Evolutionary conservation across 1,140 invertebrate genomes (phyloP).

Genomic region (Leptinotarsa texana): DNA sequence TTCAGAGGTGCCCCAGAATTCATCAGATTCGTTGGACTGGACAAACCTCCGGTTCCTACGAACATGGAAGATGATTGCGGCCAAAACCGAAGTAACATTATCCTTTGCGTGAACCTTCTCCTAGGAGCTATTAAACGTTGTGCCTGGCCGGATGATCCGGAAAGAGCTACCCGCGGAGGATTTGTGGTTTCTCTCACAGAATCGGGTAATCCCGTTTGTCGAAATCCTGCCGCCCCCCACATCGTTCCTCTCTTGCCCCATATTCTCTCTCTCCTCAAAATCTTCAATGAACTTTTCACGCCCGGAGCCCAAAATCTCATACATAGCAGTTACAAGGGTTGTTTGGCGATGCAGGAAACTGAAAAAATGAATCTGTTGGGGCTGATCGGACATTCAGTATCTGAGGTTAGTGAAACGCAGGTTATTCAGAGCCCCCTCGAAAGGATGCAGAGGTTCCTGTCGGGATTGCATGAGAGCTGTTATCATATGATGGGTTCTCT

Average conservation of each 20-base stretch:
- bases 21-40: slow-evolving; percentile 73
- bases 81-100: slow-evolving; percentile 64
- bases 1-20: slow-evolving; percentile 69
- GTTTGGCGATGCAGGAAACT: slow-evolving; percentile 70
- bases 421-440: slow-evolving; percentile 64
- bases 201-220: slow-evolving; percentile 70
- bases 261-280: slow-evolving; percentile 72
- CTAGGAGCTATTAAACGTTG: slow-evolving; percentile 84
- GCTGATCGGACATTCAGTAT: slow-evolving; percentile 55
- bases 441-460: slow-evolving; percentile 81
- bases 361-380: slow-evolving; percentile 73
- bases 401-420: slow-evolving; percentile 56
- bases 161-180: slow-evolving; percentile 76
- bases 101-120: slow-evolving; percentile 73
- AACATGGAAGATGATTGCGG: slow-evolving; percentile 65
- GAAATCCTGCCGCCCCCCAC: slow-evolving; percentile 83
- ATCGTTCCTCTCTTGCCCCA: slow-evolving; percentile 78
- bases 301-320: slow-evolving; percentile 66
- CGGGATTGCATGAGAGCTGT: slow-evolving; percentile 70
- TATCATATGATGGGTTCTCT: slow-evolving; percentile 80
- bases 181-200: slow-evolving; percentile 77
- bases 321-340: slow-evolving; percentile 67
- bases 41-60: slow-evolving; percentile 58
- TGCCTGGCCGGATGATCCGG: slow-evolving; percentile 79
- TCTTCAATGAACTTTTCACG: slow-evolving; percentile 79